Base-by-base conservation (phyloP, 2,888 invertebrate genomes). In the Drosophila merina region DNA sequence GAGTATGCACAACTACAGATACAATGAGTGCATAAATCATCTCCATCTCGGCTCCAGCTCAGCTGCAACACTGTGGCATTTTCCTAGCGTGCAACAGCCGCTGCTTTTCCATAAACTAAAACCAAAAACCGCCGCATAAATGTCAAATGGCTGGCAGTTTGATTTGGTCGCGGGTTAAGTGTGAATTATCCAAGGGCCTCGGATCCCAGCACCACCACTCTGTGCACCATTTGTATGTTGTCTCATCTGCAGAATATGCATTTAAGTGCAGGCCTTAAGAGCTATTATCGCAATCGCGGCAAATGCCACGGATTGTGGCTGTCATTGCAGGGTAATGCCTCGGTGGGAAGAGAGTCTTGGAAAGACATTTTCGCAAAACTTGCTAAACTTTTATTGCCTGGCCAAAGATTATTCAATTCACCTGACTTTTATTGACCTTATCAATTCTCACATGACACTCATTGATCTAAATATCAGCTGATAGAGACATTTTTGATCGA, bases 21-120 rank as follows among this genome's bases (percentile, higher is more conserved):
- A 87, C 86, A 87, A 87, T 86, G 84, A 86, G 80, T 86, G 81
- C 79, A 87, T 87, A 88, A 88, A 87, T 87, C 87, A 87, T 88
- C 88, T 84, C 74, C 59, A 31, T 57, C 62, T 59, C 40, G 26
- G 9, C 48, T 48, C 33, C 47, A 60, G 25, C 45, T 52, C 72
- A 57, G 51, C 63, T 72, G 55, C 45, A 48, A 52, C 63, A 58
- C 55, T 25, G 8, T 72, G 63, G 68, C 71, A 69, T 71, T 60
- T 71, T 71, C 56, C 52, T 50, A 71, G 51, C 71, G 49, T 47
- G 67, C 67, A 28, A 36, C 51, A 30, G 64, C 52, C 49, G 69
- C 36, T 38, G 45, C 52, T 9, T 38, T 38, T 26, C 10, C 25
- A 56, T 33, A 57, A 54, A 59, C 10, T 38, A 12, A 30, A 38